Base-by-base conservation (phyloP, 2,888 invertebrate genomes). In the Tholera decimalis region DNA sequence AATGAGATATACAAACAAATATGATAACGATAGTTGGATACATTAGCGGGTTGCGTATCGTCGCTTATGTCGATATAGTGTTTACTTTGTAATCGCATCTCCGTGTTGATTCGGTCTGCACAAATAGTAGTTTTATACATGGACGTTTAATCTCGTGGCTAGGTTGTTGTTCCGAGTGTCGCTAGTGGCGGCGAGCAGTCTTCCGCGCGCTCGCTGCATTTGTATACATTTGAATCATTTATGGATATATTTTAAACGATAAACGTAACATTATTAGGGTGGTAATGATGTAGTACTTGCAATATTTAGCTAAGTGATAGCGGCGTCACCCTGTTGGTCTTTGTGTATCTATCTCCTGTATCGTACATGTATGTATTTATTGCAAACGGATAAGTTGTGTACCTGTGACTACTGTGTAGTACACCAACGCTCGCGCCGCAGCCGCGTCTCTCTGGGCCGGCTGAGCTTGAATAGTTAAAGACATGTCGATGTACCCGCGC, bases 201-300 rank as follows among this genome's bases (percentile, higher is more conserved):
- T 84, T 85, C 88, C 88, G 87, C 84, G 87, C 85, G 83, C 83
- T 75, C 82, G 84, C 84, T 85, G 85, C 89, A 85, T 88, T 87
- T 88, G 87, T 90, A 90, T 90, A 89, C 89, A 89, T 89, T 87
- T 87, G 87, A 88, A 89, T 89, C 89, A 89, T 90, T 82, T 87
- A 85, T 89, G 84, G 83, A 88, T 90, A 91, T 92, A 91, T 89
- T 91, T 91, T 88, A 89, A 89, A 86, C 81, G 83, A 86, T 90
- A 82, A 81, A 82, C 81, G 76, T 82, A 87, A 87, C 89, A 85
- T 89, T 87, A 85, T 89, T 92, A 92, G 93, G 88, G 91, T 90
- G 92, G 92, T 91, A 90, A 82, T 92, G 87, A 89, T 86, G 93
- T 93, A 92, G 93, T 92, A 91, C 89, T 92, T 91, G 93, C 93